Evolutionary conservation across 2,113 vertebrate species (phyloP).

Genomic region (Vireo altiloquus): DNA sequence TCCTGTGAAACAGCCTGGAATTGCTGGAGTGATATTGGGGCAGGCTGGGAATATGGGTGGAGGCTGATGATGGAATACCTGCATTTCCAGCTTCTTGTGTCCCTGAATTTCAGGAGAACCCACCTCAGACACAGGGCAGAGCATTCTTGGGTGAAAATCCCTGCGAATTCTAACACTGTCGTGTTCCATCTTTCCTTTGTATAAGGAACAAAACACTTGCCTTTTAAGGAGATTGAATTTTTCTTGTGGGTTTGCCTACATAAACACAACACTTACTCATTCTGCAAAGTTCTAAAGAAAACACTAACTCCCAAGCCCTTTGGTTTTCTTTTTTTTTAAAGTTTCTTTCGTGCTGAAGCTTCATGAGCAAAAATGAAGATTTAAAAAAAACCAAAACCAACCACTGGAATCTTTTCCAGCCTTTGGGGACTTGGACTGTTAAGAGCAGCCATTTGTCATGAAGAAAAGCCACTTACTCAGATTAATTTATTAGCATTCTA

Average conservation of each 20-base stretch:
- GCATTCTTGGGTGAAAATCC: not conserved
- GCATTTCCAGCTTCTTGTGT: not conserved
- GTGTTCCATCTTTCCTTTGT: not conserved
- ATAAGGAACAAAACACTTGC: not conserved
- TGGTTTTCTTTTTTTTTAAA: not conserved
- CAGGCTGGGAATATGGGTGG: not conserved
- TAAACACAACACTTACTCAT: slow-evolving; percentile 50
- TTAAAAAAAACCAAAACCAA: not conserved
- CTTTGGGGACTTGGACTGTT: not conserved
- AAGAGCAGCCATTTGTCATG: not conserved
- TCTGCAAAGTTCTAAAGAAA: slow-evolving; percentile 25
- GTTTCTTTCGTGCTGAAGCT: not conserved
- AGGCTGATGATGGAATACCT: not conserved
- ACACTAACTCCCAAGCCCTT: not conserved
- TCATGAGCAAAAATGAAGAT: not conserved
- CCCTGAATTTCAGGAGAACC: not conserved
- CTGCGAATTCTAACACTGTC: not conserved
- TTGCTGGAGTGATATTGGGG: not conserved
- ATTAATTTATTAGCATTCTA: not conserved
- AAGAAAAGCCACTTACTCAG: not conserved
- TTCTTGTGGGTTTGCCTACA: slow-evolving; percentile 36
- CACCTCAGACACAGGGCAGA: not conserved
- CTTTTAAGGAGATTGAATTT: slow-evolving; percentile 42
- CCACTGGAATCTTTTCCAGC: not conserved
- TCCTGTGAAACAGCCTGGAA: not conserved